Conservation (phyloP, 1,140 invertebrate genomes). For the Euglossa dilemma region DNA sequence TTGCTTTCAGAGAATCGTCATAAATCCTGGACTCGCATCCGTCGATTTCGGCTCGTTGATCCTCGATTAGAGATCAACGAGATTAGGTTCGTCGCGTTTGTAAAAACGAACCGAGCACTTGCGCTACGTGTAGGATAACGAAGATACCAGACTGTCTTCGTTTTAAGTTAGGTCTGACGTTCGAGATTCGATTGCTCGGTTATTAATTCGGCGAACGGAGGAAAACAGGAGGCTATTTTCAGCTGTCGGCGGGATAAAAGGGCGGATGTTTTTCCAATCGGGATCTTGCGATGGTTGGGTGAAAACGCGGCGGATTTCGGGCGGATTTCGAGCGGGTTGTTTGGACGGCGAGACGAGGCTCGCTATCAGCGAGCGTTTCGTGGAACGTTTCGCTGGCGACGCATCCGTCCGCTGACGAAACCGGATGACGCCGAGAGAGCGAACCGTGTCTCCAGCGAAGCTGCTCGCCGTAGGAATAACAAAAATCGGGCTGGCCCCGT, state of each 20-base stretch:
- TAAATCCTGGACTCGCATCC: neutral
- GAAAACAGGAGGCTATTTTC: neutral
- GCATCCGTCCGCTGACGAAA: slow-evolving; percentile 68
- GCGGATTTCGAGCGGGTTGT: slow-evolving; percentile 4
- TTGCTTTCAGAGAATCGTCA: neutral
- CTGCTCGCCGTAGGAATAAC: slow-evolving; percentile 27
- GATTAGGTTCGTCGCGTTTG: too few species aligned
- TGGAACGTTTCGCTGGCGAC: slow-evolving; percentile 63
- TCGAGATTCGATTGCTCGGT: neutral
- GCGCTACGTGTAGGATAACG: slow-evolving; percentile 10
- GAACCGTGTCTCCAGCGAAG: slow-evolving; percentile 57
- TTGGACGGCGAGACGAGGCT: slow-evolving; percentile 25
- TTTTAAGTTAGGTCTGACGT: neutral
- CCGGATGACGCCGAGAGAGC: slow-evolving; percentile 67
- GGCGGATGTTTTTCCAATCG: neutral
- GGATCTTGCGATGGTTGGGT: neutral
- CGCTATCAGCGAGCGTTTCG: slow-evolving; percentile 59
- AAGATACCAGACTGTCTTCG: too few species aligned
- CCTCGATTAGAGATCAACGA: too few species aligned
- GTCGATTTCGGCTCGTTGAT: too few species aligned
- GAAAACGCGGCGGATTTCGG: slow-evolving; percentile 1
- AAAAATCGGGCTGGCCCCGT: slow-evolving; percentile 16
- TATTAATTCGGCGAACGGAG: neutral
- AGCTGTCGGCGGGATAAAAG: neutral
- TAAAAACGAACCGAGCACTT: too few species aligned